Evolutionary conservation across 2,888 invertebrate genomes (phyloP).

Genomic region (Patella caerulea): DNA sequence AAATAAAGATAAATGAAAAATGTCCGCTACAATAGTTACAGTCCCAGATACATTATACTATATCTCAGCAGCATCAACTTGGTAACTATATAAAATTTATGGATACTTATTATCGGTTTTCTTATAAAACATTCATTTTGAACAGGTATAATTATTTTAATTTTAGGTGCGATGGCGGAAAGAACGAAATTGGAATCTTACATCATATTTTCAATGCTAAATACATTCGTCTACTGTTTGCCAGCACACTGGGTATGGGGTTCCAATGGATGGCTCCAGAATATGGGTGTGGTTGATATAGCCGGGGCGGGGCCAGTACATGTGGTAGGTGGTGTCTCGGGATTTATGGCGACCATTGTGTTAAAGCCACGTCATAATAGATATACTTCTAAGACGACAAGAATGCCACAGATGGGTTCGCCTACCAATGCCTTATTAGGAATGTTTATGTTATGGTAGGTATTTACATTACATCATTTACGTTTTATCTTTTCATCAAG

Average conservation of each 20-base stretch:
- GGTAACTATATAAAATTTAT: no score
- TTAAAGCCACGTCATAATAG: constrained; percentile 81
- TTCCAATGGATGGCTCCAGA: constrained; percentile 90
- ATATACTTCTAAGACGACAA: constrained; percentile 27
- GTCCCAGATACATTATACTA: no score
- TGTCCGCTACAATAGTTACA: no score
- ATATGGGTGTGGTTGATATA: constrained; percentile 89
- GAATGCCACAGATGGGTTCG: constrained; percentile 52
- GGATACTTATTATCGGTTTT: no score
- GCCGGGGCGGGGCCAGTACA: constrained; percentile 88
- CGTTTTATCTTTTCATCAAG: no score
- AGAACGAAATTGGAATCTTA: constrained; percentile 85
- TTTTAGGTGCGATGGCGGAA: constrained; percentile 90
- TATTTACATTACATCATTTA: not conserved
- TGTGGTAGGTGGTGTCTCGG: constrained; percentile 83
- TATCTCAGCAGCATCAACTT: no score
- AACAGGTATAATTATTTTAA: not conserved
- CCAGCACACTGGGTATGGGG: constrained; percentile 78
- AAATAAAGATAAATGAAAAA: no score
- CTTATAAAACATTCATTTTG: no score
- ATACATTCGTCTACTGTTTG: constrained; percentile 91
- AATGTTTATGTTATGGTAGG: constrained; percentile 66
- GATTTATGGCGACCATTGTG: constrained; percentile 90
- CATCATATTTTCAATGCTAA: constrained; percentile 88
- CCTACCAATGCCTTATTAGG: constrained; percentile 64